phyloP scores from a whole-genome alignment of 2,113 vertebrate genomes.

The Cinclus mexicanus region DNA sequence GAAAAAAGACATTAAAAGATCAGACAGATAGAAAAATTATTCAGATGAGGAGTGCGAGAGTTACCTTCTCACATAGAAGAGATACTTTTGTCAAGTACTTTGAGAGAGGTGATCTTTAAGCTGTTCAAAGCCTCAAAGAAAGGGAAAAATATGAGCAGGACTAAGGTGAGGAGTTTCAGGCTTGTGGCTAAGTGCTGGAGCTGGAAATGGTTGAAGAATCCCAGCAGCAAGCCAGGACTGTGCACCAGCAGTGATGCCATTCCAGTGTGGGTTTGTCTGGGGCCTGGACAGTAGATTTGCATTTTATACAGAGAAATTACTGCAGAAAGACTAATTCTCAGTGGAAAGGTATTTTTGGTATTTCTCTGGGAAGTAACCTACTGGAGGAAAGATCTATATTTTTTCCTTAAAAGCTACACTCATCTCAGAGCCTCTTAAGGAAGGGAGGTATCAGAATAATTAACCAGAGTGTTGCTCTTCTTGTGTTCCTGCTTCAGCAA shows the following conservation, averaged over 20 bases:
- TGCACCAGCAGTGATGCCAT: accelerated
- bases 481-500: background rate
- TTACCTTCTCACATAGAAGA: background rate
- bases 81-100: background rate
- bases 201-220: background rate
- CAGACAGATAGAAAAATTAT: background rate
- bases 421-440: background rate
- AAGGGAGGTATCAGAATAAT: background rate
- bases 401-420: background rate
- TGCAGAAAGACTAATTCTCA: background rate
- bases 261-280: background rate
- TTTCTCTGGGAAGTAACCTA: background rate
- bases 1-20: background rate
- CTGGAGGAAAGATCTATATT: background rate
- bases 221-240: background rate
- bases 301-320: background rate
- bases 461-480: background rate
- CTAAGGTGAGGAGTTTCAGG: background rate
- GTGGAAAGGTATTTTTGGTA: background rate
- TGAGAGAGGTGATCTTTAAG: background rate
- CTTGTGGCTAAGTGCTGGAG: background rate
- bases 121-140: background rate
- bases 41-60: background rate
- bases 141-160: background rate
- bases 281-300: background rate